phyloP scores from a whole-genome alignment of 2,797 vertebrate genomes.

The Sebastes matsubarae region DNA sequence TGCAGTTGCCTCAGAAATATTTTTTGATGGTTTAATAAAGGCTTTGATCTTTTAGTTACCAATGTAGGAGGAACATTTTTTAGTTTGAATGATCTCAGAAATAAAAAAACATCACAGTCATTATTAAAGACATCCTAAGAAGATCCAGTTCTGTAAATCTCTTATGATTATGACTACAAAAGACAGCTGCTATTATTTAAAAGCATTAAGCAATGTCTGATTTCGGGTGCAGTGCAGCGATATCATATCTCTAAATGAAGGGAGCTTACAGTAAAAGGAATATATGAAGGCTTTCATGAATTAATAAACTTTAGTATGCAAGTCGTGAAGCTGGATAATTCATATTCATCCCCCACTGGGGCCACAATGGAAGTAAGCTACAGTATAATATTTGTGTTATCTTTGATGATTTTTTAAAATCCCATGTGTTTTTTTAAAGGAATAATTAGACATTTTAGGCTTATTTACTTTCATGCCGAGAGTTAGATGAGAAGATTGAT shows the following conservation, averaged over 20 bases:
- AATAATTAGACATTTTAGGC: neutral
- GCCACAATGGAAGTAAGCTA: neutral
- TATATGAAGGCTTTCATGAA: conserved; percentile 25
- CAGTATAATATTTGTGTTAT: neutral
- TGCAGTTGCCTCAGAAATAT: neutral
- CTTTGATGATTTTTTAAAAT: neutral
- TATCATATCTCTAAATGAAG: conserved; percentile 7
- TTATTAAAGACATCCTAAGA: neutral
- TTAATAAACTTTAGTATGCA: conserved; percentile 18
- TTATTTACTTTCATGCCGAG: neutral
- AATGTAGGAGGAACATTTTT: neutral
- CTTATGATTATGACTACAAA: neutral
- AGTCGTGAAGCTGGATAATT: conserved; percentile 28
- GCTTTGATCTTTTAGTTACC: neutral
- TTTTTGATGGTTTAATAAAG: neutral
- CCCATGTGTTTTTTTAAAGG: neutral
- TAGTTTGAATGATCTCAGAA: neutral
- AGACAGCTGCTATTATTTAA: neutral
- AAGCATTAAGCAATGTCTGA: neutral
- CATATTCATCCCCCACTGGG: conserved; percentile 7
- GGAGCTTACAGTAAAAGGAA: conserved; percentile 6
- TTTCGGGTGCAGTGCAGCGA: conserved; percentile 9
- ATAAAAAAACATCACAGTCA: neutral
- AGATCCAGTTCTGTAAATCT: neutral
- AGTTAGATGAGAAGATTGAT: neutral